These are phyloP conservation scores for Anoplius nigerrimus DNA, from an alignment of 2,888 invertebrate species.

Conservation along the genomic window DNA sequence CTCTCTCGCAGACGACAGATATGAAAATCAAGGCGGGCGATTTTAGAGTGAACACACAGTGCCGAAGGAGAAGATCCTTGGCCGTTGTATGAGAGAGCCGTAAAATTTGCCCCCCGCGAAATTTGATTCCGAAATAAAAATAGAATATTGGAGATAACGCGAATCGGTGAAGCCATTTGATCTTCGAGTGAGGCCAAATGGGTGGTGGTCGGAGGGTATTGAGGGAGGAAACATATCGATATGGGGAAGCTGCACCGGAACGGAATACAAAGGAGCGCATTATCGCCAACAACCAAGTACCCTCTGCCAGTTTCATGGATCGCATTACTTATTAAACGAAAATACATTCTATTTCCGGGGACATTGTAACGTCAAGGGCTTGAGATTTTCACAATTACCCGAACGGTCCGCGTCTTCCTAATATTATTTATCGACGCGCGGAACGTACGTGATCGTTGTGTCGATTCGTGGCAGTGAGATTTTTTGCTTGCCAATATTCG, in stretches of 20 bases:
- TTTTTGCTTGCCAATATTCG: no score
- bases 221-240: conserved; percentile 68
- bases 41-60: conserved; percentile 22
- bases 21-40: conserved; percentile 34
- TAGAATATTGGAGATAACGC: conserved; percentile 73
- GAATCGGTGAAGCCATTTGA: conserved; percentile 75
- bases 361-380: conserved; percentile 54
- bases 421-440: conserved; percentile 22
- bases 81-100: conserved; percentile 27
- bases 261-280: conserved; percentile 74
- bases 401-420: conserved; percentile 13
- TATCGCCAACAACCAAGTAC: conserved; percentile 68
- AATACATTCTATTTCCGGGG: conserved; percentile 53
- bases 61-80: conserved; percentile 8
- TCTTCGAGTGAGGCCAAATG: conserved; percentile 63
- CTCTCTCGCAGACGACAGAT: background rate
- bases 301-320: conserved; percentile 53
- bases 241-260: conserved; percentile 71
- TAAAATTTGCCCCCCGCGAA: conserved; percentile 59
- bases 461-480: no score
- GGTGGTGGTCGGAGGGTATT: conserved; percentile 47
- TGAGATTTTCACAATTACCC: conserved; percentile 10
- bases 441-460: no score
- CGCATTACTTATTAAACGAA: conserved; percentile 60
- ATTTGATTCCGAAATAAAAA: conserved; percentile 74